These are phyloP conservation scores for Deilephila porcellus DNA, from an alignment of 2,888 invertebrate species.

Conservation along the genomic window DNA sequence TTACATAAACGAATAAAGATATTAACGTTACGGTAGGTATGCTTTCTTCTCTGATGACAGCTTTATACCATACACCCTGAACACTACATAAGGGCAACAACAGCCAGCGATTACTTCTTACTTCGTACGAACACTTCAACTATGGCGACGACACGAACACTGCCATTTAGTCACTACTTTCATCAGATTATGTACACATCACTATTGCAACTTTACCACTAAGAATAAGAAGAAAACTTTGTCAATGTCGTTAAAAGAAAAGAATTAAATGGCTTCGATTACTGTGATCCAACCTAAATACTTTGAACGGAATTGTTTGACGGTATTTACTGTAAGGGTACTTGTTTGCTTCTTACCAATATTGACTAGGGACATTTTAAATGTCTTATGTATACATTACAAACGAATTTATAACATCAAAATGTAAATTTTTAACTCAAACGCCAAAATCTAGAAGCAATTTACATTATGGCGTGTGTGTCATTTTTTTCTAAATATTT, in stretches of 20 bases:
- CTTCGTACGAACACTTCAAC: constrained; percentile 71
- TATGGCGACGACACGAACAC: constrained; percentile 74
- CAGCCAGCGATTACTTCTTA: constrained; percentile 69
- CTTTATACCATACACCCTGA: constrained; percentile 69
- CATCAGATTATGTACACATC: constrained; percentile 45
- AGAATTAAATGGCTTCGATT: constrained; percentile 82
- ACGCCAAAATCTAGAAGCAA: constrained; percentile 82
- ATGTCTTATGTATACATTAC: constrained; percentile 69
- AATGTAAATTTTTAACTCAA: constrained; percentile 76
- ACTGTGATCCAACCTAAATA: constrained; percentile 78
- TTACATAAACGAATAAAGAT: constrained; percentile 4
- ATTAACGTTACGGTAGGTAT: constrained; percentile 12
- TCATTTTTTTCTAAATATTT: constrained; percentile 77
- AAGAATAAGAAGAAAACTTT: constrained; percentile 51
- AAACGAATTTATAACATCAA: constrained; percentile 68
- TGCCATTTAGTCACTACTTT: constrained; percentile 55
- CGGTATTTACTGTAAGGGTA: constrained; percentile 46
- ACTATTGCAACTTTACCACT: constrained; percentile 44
- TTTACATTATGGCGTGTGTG: constrained; percentile 85
- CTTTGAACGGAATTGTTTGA: constrained; percentile 54
- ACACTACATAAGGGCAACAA: constrained; percentile 64
- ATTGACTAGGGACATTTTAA: constrained; percentile 77
- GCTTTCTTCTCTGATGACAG: constrained; percentile 60
- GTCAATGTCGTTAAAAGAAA: constrained; percentile 63
- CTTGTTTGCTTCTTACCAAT: constrained; percentile 72